Conservation (phyloP, 2,888 invertebrate species). For the Polydrusus pterygomalis region DNA sequence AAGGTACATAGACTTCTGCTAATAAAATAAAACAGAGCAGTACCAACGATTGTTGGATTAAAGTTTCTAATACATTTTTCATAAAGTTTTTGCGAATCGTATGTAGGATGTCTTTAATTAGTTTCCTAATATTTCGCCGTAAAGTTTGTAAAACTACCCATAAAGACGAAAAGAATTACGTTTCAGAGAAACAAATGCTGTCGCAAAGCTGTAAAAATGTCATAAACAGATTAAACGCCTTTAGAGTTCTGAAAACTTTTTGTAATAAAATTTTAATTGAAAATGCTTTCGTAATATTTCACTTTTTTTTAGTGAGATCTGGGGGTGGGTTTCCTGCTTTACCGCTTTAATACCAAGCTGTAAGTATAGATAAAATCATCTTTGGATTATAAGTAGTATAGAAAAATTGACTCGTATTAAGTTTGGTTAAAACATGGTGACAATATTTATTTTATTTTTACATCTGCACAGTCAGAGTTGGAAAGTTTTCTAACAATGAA, state of each 20-base stretch:
- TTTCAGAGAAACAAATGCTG: slow-evolving; percentile 1
- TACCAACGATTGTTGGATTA: too few species aligned
- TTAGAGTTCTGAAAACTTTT: background rate
- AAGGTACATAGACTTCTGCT: too few species aligned
- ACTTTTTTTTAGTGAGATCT: background rate
- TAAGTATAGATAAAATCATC: too few species aligned
- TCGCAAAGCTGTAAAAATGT: slow-evolving; percentile 9
- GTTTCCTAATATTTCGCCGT: slow-evolving; percentile 32
- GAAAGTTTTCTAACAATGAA: too few species aligned
- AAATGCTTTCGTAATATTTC: background rate
- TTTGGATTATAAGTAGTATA: too few species aligned
- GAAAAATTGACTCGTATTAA: too few species aligned
- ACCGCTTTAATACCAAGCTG: too few species aligned
- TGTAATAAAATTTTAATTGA: slow-evolving; percentile 9
- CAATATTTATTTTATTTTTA: too few species aligned
- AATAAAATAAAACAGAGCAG: too few species aligned
- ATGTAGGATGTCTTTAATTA: slow-evolving; percentile 27
- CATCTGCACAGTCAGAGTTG: too few species aligned
- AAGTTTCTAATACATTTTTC: slow-evolving; percentile 11
- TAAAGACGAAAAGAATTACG: slow-evolving; percentile 19
- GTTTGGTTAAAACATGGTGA: too few species aligned
- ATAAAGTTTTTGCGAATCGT: slow-evolving; percentile 14
- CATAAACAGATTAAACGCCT: slow-evolving; percentile 26
- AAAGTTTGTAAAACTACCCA: slow-evolving; percentile 36
- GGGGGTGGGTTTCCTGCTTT: background rate